Conservation (phyloP, 2,888 invertebrate species). For the Nomada ruficornis region DNA sequence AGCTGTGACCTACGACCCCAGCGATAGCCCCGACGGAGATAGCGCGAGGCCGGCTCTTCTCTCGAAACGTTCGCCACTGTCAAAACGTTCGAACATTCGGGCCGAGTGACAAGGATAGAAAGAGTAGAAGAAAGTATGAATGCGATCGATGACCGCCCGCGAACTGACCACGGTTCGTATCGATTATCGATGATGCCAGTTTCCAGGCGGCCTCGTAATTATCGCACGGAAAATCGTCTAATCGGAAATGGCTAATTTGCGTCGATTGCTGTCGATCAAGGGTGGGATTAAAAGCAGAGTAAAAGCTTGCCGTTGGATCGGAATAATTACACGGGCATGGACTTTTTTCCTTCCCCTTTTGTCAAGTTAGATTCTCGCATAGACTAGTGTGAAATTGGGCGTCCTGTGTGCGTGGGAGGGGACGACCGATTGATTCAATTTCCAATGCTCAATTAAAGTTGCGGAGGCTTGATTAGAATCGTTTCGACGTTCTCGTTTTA, state of each 20-base stretch:
- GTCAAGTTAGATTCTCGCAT: not conserved
- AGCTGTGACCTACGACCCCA: conserved; percentile 78
- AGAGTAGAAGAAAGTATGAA: not conserved
- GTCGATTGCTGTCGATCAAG: conserved; percentile 43
- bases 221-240: conserved; percentile 52
- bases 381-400: conserved; percentile 23
- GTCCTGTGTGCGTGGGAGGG: not conserved
- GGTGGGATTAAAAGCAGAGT: conserved; percentile 26
- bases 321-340: conserved; percentile 48
- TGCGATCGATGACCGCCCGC: conserved; percentile 37
- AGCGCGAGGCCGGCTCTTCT: conserved; percentile 65
- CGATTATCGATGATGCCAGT: conserved; percentile 42
- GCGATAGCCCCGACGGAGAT: conserved; percentile 79
- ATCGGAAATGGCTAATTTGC: conserved; percentile 43
- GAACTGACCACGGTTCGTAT: not conserved
- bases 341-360: not conserved
- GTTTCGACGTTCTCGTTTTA: too few relatives aligned
- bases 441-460: too few relatives aligned
- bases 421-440: too few relatives aligned
- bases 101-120: not conserved
- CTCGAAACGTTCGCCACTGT: conserved; percentile 60
- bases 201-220: conserved; percentile 49
- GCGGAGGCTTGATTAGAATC: too few relatives aligned
- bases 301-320: conserved; percentile 14
- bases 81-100: conserved; percentile 60